Evolutionary conservation across 1,140 invertebrate genomes (phyloP).

Genomic region (Nephila pilipes): DNA sequence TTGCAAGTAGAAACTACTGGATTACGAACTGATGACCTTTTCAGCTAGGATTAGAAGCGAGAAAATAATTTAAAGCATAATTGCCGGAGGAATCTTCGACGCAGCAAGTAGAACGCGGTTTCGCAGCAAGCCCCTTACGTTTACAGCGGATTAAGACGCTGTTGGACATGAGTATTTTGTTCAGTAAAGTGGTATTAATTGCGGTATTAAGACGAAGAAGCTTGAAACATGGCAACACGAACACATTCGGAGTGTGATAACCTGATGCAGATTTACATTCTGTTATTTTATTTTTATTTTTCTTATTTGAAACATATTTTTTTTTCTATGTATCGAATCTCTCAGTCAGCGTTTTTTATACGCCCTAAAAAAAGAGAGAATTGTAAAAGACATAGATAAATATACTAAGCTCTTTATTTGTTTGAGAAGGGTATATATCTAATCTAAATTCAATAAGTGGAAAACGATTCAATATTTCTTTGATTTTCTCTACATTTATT

Average conservation of each 20-base stretch:
- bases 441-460: too few relatives aligned
- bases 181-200: slow-evolving; percentile 50
- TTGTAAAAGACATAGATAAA: too few relatives aligned
- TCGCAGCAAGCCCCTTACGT: not conserved
- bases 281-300: not conserved
- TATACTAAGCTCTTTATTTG: too few relatives aligned
- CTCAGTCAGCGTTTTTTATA: too few relatives aligned
- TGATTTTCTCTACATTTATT: too few relatives aligned
- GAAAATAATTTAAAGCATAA: slow-evolving; percentile 28
- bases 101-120: not conserved
- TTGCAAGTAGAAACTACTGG: slow-evolving; percentile 42
- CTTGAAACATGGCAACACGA: slow-evolving; percentile 50
- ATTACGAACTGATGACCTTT: slow-evolving; percentile 69
- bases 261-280: not conserved
- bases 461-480: too few relatives aligned
- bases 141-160: not conserved
- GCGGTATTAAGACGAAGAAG: slow-evolving; percentile 16
- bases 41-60: not conserved
- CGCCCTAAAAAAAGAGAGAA: too few relatives aligned
- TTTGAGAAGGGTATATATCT: too few relatives aligned
- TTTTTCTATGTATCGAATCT: not conserved
- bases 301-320: not conserved
- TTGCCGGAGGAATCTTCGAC: not conserved
- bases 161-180: slow-evolving; percentile 54
- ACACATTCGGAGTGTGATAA: slow-evolving; percentile 19